Base-by-base conservation (phyloP, 2,888 invertebrate species). In the Acleris laterana region DNA sequence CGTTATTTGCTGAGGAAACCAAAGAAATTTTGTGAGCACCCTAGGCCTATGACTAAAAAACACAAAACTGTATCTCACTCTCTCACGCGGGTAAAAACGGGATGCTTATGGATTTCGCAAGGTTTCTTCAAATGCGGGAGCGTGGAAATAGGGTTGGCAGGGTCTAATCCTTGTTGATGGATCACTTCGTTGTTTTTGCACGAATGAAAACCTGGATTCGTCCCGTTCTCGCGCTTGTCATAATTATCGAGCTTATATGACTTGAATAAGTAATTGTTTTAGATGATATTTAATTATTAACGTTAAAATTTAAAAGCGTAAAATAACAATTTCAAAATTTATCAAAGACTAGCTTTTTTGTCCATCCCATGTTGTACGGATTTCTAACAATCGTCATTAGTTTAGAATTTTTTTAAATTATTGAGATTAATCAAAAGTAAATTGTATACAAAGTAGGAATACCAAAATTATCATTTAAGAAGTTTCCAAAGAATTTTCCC, bases 81-180 rank as follows among this genome's bases (percentile, higher is more conserved):
- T 6, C 55, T 11, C 55, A 20, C 20, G n/a, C 2, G 42, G 42
- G 42, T 4, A 1, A 17, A 20, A 65, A 28, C 44, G 64, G 49
- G 64, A 65, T 44, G 17, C 55, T 9, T 20, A 20, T 60, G 25
- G 48, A 48, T 60, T 60, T 60, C 25, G 17, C 58, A 57, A 56
- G 68, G 70, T 71, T 69, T 53, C 53, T 25, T 44, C 22, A 28
- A 62, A 57, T 58, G 51, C 61, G 69, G 68, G 58, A 38, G 56
- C 20, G 28, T 28, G 20, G 50, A 48, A 60, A 53, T 25, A 51
- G 58, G 63, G 61, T 57, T 59, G 63, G 58, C 57, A 52, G 52
- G 50, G 72, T 71, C 79, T 86, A 86, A 87, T 84, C 86, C 83
- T 71, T 68, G 75, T 73, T 87, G 87, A 87, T 86, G 82, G 86